Base-by-base conservation (phyloP, 2,888 invertebrate genomes). In the Scaptomyza parva region DNA sequence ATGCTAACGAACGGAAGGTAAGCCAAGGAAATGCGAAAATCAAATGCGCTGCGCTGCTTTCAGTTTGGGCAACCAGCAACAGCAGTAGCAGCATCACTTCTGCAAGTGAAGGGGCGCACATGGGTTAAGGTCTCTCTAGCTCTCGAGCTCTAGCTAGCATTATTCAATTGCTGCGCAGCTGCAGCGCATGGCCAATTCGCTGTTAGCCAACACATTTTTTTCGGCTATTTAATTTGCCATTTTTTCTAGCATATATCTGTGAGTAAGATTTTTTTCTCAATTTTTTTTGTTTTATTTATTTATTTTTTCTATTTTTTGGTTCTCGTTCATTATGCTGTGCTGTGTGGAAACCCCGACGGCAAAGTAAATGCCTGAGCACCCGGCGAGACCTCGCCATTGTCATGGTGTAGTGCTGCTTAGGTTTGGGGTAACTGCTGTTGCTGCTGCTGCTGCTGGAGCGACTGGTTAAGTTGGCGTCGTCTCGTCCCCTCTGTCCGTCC, bases 151-250 rank as follows among this genome's bases (percentile, higher is more conserved):
- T 33, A n/a, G 35, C 14, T 37, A 17, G 17, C 17, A 37, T 26
- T 54, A 51, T 69, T 53, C 69, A 70, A 64, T 67, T 72, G 71
- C 70, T 76, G 85, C 87, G 82, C 85, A 80, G 85, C 74, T 75
- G 74, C 74, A 76, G 74, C 77, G 77, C 77, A 74, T 59, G 39
- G 55, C 58, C 51, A 67, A 71, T 73, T 72, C 71, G 71, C 62
- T 73, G 73, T 41, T 58, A 28, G 48, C 47, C 39, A 43, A 43
- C 48, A 43, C 37, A 41, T 62, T 66, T 85, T 86, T 83, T 88
- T 84, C 69, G 83, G 86, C 86, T 86, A 86, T 88, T 86, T 88
- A 88, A 80, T 88, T 84, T 84, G 70, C 72, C 75, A 83, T 86
- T 84, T 88, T 85, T 86, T 86, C 70, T 77, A 76, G 80, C 71